phyloP scores from a whole-genome alignment of 2,113 vertebrate genomes.

The Dasyornis broadbenti region DNA sequence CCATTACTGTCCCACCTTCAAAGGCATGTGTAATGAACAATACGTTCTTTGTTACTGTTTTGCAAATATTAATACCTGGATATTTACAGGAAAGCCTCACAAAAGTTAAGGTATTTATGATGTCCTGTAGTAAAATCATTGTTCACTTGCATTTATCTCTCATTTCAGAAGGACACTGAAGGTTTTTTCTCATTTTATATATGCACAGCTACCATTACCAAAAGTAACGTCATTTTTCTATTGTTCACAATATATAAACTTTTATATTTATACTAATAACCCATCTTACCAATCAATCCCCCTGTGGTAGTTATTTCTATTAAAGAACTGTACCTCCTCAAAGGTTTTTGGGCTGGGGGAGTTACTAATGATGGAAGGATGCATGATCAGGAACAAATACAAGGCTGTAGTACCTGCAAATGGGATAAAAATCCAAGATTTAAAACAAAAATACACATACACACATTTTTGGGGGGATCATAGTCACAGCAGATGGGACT shows the following conservation, averaged over 20 bases:
- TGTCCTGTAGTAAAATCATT: not conserved
- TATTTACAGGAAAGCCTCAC: not conserved
- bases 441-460: not conserved
- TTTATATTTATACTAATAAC: conserved; percentile 79
- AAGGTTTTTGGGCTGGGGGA: conserved; percentile 96
- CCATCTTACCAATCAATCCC: conserved; percentile 96
- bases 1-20: not conserved
- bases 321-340: conserved; percentile 99
- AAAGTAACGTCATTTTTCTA: conserved; percentile 56
- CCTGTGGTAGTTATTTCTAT: conserved; percentile 99
- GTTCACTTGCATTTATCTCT: not conserved
- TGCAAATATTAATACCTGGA: not conserved
- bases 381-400: conserved; percentile 98
- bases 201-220: conserved; percentile 34
- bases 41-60: not conserved
- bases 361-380: conserved; percentile 97
- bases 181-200: not conserved
- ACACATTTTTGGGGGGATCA: not conserved
- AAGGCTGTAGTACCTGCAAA: conserved; percentile 94
- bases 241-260: conserved; percentile 66
- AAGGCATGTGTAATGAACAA: not conserved
- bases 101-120: not conserved
- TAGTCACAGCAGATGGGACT: not conserved
- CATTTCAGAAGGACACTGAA: not conserved
- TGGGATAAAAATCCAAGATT: conserved; percentile 50